Base-by-base conservation (phyloP, 2,797 vertebrate genomes). In the Scleropages formosus region DNA sequence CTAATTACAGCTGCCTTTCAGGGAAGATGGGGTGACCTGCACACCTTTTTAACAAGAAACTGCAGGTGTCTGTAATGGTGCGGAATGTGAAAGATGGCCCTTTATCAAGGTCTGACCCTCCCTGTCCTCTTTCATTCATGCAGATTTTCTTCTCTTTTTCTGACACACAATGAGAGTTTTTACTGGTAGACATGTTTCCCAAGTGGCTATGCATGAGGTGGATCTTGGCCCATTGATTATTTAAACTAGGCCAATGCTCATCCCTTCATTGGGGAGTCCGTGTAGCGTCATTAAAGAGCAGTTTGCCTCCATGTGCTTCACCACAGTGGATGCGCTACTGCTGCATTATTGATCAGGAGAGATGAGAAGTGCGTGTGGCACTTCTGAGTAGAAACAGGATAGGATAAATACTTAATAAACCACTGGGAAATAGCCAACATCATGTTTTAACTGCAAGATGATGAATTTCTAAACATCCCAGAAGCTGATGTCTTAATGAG, bases 371-470 rank as follows among this genome's bases (percentile, higher is more conserved):
- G 46, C 16, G 66, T 31, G 58, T 46, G 59, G 22, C 13, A 44
- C 31, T 69, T 75, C 65, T 59, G 56, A 75, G 56, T 56, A 49
- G 58, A 39, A 51, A 15, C 65, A 24, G 31, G 67, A 18, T 20
- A 46, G 22, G 59, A 49, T 75, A 39, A 70, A 75, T 75, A 31
- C 74, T 75, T 75, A 61, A 75, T 70, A 67, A 75, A 62, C 66
- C 22, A 15, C 56, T 13, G 24, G 58, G 15, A 62, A 69, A 69
- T 6, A 39, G 66, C 22, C 44, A 60, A 20, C 60, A 22, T 75
- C 74, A 22, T 69, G 65, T 49, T 60, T 75, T 68, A 60, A 11
- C 53, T 61, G 74, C 31, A 24, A 31, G 13, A 49, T 68, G 64
- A 75, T 60, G 16, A 69, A 68, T 75, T 64, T 26, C 51, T 58